A percentile compares a stretch with the other conserved stretches of the same genome.
Conservation (phyloP, 2,113 vertebrate genomes). For the Scomber scombrus region DNA sequence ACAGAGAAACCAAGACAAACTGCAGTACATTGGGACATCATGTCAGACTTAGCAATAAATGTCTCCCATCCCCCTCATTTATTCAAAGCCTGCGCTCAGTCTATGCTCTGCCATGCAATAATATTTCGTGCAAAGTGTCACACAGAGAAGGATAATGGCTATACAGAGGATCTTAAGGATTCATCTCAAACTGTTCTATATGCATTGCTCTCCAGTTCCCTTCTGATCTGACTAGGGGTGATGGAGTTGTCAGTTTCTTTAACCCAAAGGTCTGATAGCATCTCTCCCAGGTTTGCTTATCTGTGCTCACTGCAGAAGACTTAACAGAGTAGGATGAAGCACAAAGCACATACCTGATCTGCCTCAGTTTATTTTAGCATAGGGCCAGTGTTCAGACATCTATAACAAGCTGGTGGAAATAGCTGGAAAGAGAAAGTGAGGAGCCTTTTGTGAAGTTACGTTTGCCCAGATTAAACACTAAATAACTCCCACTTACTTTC, state of each 20-base stretch:
- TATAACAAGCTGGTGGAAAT: conserved; percentile 6
- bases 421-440: background rate
- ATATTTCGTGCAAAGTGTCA: conserved; percentile 8
- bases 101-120: background rate
- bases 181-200: conserved; percentile 26
- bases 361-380: conserved; percentile 6
- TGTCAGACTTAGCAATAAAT: background rate
- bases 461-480: background rate
- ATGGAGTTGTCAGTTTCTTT: conserved; percentile 63
- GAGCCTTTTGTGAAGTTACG: background rate
- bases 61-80: background rate
- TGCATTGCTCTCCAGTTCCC: conserved; percentile 9
- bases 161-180: conserved; percentile 2
- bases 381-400: conserved; percentile 8
- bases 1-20: background rate
- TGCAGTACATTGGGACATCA: background rate
- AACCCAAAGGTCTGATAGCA: conserved; percentile 46
- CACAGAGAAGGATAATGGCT: conserved; percentile 15
- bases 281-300: conserved; percentile 58
- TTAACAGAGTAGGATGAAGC: conserved; percentile 30
- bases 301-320: conserved; percentile 42
- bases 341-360: conserved; percentile 7
- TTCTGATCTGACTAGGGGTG: conserved; percentile 30
- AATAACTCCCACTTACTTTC: conserved; percentile 3
- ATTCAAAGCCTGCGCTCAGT: conserved; percentile 22